Evolutionary conservation across 2,888 invertebrate genomes (phyloP), one percentile per base, ranked within the genome.

Genomic region (Acrocyrtus sp.): DNA sequence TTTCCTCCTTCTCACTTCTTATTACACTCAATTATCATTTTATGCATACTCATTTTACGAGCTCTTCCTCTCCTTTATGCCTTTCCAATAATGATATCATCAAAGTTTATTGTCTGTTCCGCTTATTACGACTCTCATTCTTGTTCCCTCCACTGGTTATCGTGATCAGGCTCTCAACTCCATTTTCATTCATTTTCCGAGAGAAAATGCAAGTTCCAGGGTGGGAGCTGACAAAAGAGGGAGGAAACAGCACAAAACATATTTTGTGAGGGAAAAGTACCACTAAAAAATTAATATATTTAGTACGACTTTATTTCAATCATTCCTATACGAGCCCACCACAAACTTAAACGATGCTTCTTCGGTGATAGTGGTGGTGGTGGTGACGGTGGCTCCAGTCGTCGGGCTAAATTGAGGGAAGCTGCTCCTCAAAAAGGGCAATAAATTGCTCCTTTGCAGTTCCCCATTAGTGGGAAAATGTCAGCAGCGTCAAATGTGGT

Each of bases 401-500:
- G n/a, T n/a, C n/a, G n/a, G n/a, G n/a, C n/a, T n/a, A n/a, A n/a
- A n/a, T n/a, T n/a, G n/a, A n/a, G n/a, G n/a, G n/a, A n/a, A n/a
- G n/a, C n/a, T n/a, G n/a, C n/a, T n/a, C n/a, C 22, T 62, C 24
- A 57, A 39, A 27, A 47, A 39, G 48, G 57, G 22, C 41, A 39
- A 27, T 39, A 57, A 57, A 39, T 39, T 50, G 57, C 50, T 50
- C 41, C 26, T 66, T 56, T 54, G 56, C 43, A 24, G n/a, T 43
- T 57, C 57, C n/a, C n/a, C 50, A 66, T 66, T 66, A 60, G 67
- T 57, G 67, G n/a, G n/a, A 60, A 60, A 68, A 60, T 43, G 67
- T 50, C 57, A 68, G 60, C 67, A 51, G 61, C 54, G 60, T 54
- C 67, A 68, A 68, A 60, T 68, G 68, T 27, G 68, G 68, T 68